Conservation (phyloP, 2,797 vertebrate species). For the Champsocephalus esox region DNA sequence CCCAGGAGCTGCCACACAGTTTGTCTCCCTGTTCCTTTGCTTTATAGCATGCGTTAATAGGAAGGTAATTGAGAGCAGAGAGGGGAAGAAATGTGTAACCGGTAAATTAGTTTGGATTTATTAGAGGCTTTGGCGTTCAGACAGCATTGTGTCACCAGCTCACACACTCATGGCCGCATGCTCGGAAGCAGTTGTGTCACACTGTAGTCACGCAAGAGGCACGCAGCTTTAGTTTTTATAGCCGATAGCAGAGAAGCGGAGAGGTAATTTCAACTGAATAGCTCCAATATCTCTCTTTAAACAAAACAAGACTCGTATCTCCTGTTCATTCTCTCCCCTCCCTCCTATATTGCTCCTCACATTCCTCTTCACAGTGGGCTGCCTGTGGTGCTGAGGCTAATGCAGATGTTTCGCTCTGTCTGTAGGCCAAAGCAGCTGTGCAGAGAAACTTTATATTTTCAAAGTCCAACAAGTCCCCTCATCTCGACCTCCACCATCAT, state of each 20-base stretch:
- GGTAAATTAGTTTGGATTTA: slow-evolving; percentile 69
- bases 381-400: slow-evolving; percentile 93
- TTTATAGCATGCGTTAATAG: slow-evolving; percentile 58
- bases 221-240: slow-evolving; percentile 29
- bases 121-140: slow-evolving; percentile 50
- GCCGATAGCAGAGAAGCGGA: slow-evolving; percentile 1
- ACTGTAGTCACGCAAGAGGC: slow-evolving; percentile 37
- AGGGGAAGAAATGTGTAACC: slow-evolving; percentile 58
- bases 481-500: slow-evolving; percentile 50
- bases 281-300: slow-evolving; percentile 35
- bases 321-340: slow-evolving; percentile 56
- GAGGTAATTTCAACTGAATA: slow-evolving; percentile 26
- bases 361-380: slow-evolving; percentile 92
- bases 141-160: slow-evolving; percentile 57
- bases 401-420: slow-evolving; percentile 95
- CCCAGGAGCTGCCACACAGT: slow-evolving; percentile 51
- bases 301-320: slow-evolving; percentile 50
- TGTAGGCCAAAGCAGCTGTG: slow-evolving; percentile 92
- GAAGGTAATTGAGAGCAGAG: slow-evolving; percentile 49
- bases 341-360: slow-evolving; percentile 78
- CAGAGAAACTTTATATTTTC: slow-evolving; percentile 91
- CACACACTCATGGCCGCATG: slow-evolving; percentile 28
- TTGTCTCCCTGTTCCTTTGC: slow-evolving; percentile 37
- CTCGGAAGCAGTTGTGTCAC: slow-evolving; percentile 63
- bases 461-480: slow-evolving; percentile 81